These are phyloP conservation scores for Drosophila ohnishii DNA, from an alignment of 1,140 invertebrate genomes.

Conservation along the genomic window DNA sequence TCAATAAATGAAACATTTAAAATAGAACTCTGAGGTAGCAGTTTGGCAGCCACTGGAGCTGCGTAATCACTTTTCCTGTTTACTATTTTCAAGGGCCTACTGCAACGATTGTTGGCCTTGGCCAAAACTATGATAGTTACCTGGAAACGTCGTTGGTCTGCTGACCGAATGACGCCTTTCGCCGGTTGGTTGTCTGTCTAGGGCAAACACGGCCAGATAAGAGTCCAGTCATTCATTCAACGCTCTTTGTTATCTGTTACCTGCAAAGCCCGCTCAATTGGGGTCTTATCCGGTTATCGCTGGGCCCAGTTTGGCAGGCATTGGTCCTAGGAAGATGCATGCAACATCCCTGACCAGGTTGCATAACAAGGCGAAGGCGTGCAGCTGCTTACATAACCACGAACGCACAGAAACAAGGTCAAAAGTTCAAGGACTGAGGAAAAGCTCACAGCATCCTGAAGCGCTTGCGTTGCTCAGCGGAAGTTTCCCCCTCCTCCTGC, in stretches of 20 bases:
- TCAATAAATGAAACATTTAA: conserved; percentile 43
- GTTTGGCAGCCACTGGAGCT: conserved; percentile 28
- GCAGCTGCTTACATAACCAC: conserved; percentile 56
- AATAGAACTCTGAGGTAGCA: conserved; percentile 7
- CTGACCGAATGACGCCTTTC: conserved; percentile 20
- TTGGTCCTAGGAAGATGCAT: conserved; percentile 25
- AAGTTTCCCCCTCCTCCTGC: conserved; percentile 31
- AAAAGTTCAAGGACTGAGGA: conserved; percentile 74
- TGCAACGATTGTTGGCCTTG: conserved; percentile 4
- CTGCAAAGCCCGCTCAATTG: conserved; percentile 14
- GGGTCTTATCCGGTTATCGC: conserved; percentile 7
- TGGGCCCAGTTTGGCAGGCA: conserved; percentile 47
- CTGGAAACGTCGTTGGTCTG: conserved; percentile 6
- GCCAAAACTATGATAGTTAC: conserved; percentile 19
- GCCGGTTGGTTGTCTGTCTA: conserved; percentile 20
- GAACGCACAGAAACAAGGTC: conserved; percentile 62
- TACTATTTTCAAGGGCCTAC: background rate
- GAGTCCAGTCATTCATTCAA: conserved; percentile 45
- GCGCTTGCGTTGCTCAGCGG: conserved; percentile 48
- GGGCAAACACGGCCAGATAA: conserved; percentile 49
- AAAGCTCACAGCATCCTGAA: conserved; percentile 55
- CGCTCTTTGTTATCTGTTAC: conserved; percentile 29
- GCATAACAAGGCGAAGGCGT: conserved; percentile 55
- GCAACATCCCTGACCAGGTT: conserved; percentile 34
- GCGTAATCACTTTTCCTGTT: conserved; percentile 14